A percentile compares a stretch with the other conserved stretches of the same genome.
These are phyloP conservation scores for Ardeotis arabs DNA, from an alignment of 2,113 vertebrate species.

Conservation along the genomic window DNA sequence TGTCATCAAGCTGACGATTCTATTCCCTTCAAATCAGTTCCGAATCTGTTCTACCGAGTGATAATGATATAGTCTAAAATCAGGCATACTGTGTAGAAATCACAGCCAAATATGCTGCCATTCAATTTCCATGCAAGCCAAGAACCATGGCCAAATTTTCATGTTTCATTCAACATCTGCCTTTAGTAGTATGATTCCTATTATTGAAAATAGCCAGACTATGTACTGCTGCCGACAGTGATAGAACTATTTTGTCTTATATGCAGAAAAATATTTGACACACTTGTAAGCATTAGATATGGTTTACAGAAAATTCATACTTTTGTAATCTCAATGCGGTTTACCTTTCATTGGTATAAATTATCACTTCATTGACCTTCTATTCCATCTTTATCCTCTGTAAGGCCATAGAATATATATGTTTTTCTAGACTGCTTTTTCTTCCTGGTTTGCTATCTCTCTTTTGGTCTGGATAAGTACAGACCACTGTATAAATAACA, in stretches of 20 bases:
- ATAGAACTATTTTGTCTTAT: background rate
- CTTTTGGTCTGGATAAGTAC: background rate
- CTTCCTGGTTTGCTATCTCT: background rate
- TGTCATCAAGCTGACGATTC: background rate
- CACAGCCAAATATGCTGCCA: background rate
- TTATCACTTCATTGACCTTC: background rate
- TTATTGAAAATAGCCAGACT: background rate
- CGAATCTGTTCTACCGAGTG: background rate
- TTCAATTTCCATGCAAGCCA: background rate
- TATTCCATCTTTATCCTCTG: background rate
- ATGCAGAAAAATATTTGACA: background rate
- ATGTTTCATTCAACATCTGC: background rate
- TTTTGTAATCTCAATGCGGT: background rate
- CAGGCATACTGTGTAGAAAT: background rate
- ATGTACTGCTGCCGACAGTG: accelerated
- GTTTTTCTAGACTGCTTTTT: background rate
- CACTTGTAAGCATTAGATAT: background rate
- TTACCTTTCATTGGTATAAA: background rate
- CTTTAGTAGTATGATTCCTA: background rate
- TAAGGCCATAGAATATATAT: background rate
- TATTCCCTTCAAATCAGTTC: background rate
- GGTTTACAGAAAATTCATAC: background rate
- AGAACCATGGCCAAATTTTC: background rate
- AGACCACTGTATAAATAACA: background rate
- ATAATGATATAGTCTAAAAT: background rate